Conservation (phyloP, 2,113 vertebrate species). For the Trogon melanurus region DNA sequence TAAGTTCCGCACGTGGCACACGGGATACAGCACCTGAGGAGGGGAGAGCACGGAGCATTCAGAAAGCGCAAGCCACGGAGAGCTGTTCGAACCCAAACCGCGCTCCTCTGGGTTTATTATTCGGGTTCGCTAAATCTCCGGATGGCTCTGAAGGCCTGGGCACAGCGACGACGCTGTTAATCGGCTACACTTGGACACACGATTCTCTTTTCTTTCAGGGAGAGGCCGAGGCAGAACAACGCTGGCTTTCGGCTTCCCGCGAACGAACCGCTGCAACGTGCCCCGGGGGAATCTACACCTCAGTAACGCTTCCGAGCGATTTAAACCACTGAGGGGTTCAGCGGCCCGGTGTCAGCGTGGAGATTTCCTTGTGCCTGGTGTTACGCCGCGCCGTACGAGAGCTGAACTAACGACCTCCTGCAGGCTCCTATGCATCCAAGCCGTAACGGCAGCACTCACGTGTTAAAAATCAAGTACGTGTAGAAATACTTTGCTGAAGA, state of each 20-base stretch:
- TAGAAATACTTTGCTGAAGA: background rate
- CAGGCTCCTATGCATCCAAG: background rate
- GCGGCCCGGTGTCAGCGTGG: background rate
- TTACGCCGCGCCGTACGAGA: fast-evolving
- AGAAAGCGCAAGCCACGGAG: background rate
- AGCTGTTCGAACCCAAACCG: background rate
- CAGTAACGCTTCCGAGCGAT: background rate
- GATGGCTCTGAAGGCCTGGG: background rate
- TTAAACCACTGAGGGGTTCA: background rate
- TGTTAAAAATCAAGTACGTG: background rate
- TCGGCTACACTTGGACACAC: background rate
- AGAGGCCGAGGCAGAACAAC: background rate
- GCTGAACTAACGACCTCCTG: background rate
- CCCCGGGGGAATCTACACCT: background rate
- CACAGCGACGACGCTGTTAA: background rate
- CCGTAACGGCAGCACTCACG: background rate
- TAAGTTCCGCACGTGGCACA: conserved; percentile 95
- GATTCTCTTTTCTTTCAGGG: background rate
- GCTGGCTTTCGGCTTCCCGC: background rate
- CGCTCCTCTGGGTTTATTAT: too few relatives aligned
- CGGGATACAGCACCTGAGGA: conserved; percentile 91
- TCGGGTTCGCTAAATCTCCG: background rate
- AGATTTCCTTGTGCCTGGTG: background rate
- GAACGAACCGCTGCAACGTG: background rate
- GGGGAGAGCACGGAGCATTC: background rate